Evolutionary conservation across 37 sponge, comb jelly and placozoan genomes (phyloP).

Genomic region (Agelas oroides): DNA sequence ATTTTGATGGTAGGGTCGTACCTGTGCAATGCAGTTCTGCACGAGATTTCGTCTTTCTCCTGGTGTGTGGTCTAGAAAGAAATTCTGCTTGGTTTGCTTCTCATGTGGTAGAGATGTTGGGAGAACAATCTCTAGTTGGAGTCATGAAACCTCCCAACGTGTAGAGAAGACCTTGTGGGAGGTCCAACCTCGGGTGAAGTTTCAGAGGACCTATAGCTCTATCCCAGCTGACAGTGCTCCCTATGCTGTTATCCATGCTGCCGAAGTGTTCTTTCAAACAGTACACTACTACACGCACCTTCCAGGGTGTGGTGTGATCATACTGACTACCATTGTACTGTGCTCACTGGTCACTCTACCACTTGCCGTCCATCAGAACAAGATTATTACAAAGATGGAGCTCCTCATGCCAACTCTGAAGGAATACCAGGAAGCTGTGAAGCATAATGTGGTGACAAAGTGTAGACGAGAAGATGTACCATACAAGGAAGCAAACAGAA

Average conservation of each 20-base stretch:
- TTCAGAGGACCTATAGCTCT: background rate
- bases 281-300: constrained; percentile 65
- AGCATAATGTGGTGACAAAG: constrained; percentile 62
- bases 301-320: constrained; percentile 91
- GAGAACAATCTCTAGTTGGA: background rate
- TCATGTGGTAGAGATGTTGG: background rate
- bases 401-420: constrained; percentile 68
- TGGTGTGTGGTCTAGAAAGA: too few species aligned
- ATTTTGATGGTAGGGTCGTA: background rate
- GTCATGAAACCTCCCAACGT: too few species aligned
- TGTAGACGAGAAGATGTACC: constrained; percentile 71
- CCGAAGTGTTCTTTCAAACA: constrained; percentile 47
- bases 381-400: constrained; percentile 67
- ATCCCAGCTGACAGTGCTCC: background rate
- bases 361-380: constrained; percentile 73
- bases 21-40: too few species aligned
- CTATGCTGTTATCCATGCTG: constrained; percentile 29
- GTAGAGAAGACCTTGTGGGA: too few species aligned
- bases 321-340: constrained; percentile 60
- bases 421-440: constrained; percentile 72
- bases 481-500: constrained; percentile 69
- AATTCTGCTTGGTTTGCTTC: background rate
- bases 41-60: too few species aligned
- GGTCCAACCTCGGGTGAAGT: too few species aligned
- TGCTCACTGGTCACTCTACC: constrained; percentile 76